Base-by-base conservation (phyloP, 1,140 invertebrate genomes). In the Drosophila pachea region DNA sequence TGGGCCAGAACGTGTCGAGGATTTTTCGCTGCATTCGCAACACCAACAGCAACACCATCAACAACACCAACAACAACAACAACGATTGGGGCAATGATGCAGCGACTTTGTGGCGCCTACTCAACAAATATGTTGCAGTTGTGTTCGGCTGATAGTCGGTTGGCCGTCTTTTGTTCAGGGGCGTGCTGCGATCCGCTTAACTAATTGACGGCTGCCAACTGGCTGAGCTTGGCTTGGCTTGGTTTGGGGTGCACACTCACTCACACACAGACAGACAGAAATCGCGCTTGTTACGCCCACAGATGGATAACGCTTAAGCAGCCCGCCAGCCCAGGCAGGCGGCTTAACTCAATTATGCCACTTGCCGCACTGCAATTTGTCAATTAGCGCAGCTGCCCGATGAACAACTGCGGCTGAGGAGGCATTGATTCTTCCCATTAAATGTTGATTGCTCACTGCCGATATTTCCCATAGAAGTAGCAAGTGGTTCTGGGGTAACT, bases 151-250 rank as follows among this genome's bases (percentile, higher is more conserved):
- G 12, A 43, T 64, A 22, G 56, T 58, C 50, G 60, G 68, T 48
- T 43, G 45, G 7, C 9, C 29, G 43, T 43, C 32, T 40, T 54
- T 55, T 22, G 42, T 36, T 58, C 14, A 66, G 72, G 48, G 73
- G 73, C 73, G 73, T 71, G 68, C 61, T 54, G 33, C 67, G 64
- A 84, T 83, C 73, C 79, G 79, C 73, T 83, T 83, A 68, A 81
- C 81, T 83, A 83, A 83, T 83, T 83, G 79, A 79, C 65, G 76
- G 73, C 83, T 84, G 79, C 64, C 76, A 75, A 77, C 72, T 74
- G 73, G 69, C 22, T 22, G 22, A 22, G 22, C 22, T 22, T 22
- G 22, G 22, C 14, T 43, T 62, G 43, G 58, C 14, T 43, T 43
- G 40, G 40, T 68, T 68, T 68, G 43, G 58, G 43, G 11, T 59